Evolutionary conservation across 2,888 invertebrate genomes (phyloP).

Genomic region (Drosophila incognita): DNA sequence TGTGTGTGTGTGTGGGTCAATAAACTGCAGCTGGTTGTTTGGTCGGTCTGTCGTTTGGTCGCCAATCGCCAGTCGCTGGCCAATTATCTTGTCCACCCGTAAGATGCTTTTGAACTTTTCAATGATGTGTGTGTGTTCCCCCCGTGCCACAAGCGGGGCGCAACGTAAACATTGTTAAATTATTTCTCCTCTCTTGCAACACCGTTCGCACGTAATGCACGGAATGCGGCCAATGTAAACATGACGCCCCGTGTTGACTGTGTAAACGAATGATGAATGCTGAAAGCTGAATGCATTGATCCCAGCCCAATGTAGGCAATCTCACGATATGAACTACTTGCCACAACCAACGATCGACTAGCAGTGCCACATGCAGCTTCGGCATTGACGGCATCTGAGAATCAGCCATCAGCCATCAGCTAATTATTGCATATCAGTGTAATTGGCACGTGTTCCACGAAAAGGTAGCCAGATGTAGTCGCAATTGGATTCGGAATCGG

Average conservation of each 20-base stretch:
- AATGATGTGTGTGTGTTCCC: background rate
- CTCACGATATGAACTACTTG: conserved; percentile 8
- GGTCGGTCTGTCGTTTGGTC: background rate
- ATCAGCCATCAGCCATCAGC: conserved; percentile 14
- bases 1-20: conserved; percentile 20
- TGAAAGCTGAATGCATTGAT: conserved; percentile 35
- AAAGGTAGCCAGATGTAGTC: conserved; percentile 36
- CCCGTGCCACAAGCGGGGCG: conserved; percentile 19
- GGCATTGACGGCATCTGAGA: conserved; percentile 5
- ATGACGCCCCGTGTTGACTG: conserved; percentile 31
- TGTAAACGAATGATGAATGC: conserved; percentile 46
- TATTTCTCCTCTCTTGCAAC: conserved; percentile 12
- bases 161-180: conserved; percentile 49
- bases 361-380: background rate
- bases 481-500: conserved; percentile 24
- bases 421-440: conserved; percentile 43
- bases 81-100: conserved; percentile 11
- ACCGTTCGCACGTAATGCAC: conserved; percentile 2
- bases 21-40: conserved; percentile 17
- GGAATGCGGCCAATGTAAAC: conserved; percentile 56
- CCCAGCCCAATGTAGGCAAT: conserved; percentile 11
- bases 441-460: conserved; percentile 54
- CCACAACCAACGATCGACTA: background rate
- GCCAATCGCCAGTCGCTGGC: background rate
- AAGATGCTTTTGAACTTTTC: conserved; percentile 39